Evolutionary conservation across 2,113 vertebrate genomes (phyloP).

Genomic region (Prionailurus bengalensis): DNA sequence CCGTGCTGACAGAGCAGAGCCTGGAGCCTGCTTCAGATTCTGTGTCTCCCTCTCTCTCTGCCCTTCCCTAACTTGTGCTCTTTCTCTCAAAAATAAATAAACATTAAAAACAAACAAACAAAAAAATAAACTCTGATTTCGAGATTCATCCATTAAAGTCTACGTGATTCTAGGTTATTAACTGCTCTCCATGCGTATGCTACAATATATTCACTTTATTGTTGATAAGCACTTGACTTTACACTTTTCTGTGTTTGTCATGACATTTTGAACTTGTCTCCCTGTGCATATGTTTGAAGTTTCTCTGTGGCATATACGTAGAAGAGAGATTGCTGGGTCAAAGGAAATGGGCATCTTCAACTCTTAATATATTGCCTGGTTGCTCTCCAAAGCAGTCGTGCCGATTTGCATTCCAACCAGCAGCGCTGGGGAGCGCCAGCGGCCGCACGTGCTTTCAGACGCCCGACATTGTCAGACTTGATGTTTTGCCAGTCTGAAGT

Average conservation of each 20-base stretch:
- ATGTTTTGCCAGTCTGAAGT: constrained; percentile 9
- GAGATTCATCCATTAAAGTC: background rate
- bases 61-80: too few species aligned
- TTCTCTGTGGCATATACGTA: background rate
- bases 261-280: background rate
- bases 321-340: background rate
- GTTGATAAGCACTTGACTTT: background rate
- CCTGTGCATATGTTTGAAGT: background rate
- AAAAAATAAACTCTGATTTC: background rate
- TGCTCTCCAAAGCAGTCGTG: background rate
- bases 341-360: background rate
- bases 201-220: background rate
- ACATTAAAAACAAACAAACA: too few species aligned
- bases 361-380: background rate
- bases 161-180: background rate
- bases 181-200: background rate
- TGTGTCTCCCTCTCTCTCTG: too few species aligned
- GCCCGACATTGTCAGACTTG: background rate
- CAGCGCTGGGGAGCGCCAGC: background rate
- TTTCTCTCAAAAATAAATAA: too few species aligned
- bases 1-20: too few species aligned
- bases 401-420: background rate
- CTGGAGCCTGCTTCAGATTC: too few species aligned
- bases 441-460: background rate
- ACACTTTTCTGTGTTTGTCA: background rate